Percentiles rank a stretch among this genome's conserved stretches.
Conservation (phyloP, 2,113 vertebrate species). For the Prinia subflava region DNA sequence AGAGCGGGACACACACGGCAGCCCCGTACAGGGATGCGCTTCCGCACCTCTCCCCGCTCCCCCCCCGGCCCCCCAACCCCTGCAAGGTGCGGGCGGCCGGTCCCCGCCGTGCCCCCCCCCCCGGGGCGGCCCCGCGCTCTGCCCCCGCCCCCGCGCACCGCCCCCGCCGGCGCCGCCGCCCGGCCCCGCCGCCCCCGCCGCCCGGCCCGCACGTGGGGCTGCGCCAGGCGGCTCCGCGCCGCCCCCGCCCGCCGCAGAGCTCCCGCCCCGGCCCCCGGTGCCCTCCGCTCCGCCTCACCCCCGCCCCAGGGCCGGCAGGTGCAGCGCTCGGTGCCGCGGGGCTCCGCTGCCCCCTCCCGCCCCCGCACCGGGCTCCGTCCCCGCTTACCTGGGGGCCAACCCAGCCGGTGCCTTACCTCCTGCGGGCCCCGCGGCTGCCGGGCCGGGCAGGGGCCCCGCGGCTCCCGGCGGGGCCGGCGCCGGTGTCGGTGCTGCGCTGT, state of each 20-base stretch:
- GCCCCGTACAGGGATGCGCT: not conserved
- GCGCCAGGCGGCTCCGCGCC: no score
- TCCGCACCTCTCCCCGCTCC: not conserved
- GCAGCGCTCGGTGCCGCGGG: not conserved
- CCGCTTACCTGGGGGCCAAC: slow-evolving; percentile 9
- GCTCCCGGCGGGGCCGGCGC: not conserved
- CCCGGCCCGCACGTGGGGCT: no score
- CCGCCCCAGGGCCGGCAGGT: not conserved
- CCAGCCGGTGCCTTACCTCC: not conserved
- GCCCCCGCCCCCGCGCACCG: no score
- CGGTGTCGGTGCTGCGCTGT: slow-evolving; percentile 8
- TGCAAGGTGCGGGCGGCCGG: not conserved
- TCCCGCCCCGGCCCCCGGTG: no score
- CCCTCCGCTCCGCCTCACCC: not conserved
- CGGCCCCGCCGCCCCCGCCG: no score
- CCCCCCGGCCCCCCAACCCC: not conserved
- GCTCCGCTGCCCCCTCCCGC: not conserved
- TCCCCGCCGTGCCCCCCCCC: no score
- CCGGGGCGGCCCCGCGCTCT: no score
- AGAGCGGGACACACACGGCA: not conserved
- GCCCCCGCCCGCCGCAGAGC: no score
- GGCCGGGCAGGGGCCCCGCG: not conserved
- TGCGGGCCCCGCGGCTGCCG: not conserved
- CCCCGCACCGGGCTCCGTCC: not conserved
- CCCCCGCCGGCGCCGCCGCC: no score